Base-by-base conservation (phyloP, 1,140 invertebrate genomes). In the Cardiocondyla obscurior region DNA sequence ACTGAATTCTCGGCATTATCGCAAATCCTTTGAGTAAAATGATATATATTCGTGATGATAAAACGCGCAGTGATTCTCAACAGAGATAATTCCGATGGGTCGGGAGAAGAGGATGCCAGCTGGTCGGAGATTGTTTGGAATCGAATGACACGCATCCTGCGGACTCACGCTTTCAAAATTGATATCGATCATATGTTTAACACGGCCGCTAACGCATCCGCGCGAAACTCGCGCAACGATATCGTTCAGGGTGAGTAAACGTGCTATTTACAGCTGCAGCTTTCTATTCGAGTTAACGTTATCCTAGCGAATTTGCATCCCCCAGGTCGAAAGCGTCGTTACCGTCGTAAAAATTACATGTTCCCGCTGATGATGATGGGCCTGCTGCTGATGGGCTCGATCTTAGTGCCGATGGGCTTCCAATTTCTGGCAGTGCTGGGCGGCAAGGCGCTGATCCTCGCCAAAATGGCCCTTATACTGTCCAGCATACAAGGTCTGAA, bases 401-500 rank as follows among this genome's bases (percentile, higher is more conserved):
- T 97, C 1, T 88, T 97, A 0, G 94, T 97, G 10, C 96, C 96
- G 1, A 96, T 97, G 95, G 96, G 96, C 39, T 97, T 97, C 81
- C 96, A 97, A 88, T 96, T 97, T 89, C 93, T 97, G 0, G 96
- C 96, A 0, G 96, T 97, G 0, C 93, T 97, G 0, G 96, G 96
- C 12, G 97, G 96, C 30, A 97, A 97, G 93, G 96, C 97, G 0
- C 88, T 97, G 0, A 87, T 97, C 0, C 90, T 97, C 51, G 96
- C 96, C 0, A 97, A 97, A 93, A 95, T 97, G 95, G 96, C 97
- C 0, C 91, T 97, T 2, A 95, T 97, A n/a, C 90, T 97, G 0
- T 96, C 96, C 10, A 96, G 96, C 0, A 97, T 97, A 77, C 96
- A 97, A 89, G 96, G 97, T 3, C 90, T 97, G 5, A 97, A 97